phyloP scores from a whole-genome alignment of 2,113 vertebrate species.

The Penelope pileata region DNA sequence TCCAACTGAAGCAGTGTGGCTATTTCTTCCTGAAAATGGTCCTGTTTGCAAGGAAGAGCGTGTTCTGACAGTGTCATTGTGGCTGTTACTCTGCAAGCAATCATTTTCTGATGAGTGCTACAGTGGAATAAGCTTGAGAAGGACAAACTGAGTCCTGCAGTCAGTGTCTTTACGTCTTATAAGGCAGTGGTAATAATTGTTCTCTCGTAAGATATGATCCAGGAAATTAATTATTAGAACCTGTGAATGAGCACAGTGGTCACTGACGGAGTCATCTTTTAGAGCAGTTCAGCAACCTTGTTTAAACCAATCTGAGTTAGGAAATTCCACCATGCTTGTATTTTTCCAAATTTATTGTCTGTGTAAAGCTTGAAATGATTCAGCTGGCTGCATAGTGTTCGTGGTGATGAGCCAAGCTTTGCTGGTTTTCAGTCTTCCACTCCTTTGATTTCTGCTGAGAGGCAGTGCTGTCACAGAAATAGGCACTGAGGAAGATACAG shows the following conservation, averaged over 20 bases:
- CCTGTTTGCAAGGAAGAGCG: not conserved
- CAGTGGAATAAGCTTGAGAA: not conserved
- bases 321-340: not conserved
- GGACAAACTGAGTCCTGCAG: not conserved
- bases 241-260: not conserved
- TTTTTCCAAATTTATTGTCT: not conserved
- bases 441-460: not conserved
- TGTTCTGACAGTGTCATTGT: not conserved
- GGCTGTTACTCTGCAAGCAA: not conserved
- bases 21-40: not conserved
- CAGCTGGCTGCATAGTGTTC: not conserved
- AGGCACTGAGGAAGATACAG: not conserved
- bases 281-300: not conserved
- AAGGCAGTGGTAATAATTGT: not conserved
- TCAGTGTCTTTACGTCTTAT: fast-evolving
- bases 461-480: fast-evolving
- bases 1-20: not conserved
- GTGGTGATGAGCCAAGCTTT: fast-evolving
- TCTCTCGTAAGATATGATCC: not conserved
- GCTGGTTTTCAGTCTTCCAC: not conserved
- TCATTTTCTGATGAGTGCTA: not conserved
- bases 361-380: fast-evolving
- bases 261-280: not conserved
- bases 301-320: not conserved
- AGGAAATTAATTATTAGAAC: fast-evolving